Percentiles rank a stretch among this genome's conserved stretches.
These are phyloP conservation scores for Cassiopea xamachana DNA, from an alignment of 30 jellyfish, hydroid and myxozoan genomes.

Conservation along the genomic window DNA sequence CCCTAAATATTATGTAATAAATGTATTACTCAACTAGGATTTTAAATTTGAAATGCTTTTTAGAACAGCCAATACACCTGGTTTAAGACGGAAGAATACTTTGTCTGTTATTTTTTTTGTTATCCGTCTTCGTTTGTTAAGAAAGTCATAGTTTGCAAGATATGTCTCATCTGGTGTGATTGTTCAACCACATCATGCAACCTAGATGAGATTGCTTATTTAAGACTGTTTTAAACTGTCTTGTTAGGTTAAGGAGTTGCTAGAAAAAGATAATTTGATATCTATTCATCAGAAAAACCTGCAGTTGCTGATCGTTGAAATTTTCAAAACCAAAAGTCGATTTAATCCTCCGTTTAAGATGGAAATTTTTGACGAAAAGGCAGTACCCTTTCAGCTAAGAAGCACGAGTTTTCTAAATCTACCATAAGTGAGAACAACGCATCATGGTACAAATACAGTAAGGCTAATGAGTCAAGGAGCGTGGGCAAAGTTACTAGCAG, in stretches of 20 bases:
- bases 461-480: neutral
- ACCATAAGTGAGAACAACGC: neutral
- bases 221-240: neutral
- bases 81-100: too few relatives aligned
- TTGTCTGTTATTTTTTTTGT: too few relatives aligned
- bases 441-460: neutral
- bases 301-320: neutral
- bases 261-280: neutral
- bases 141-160: too few relatives aligned
- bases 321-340: neutral
- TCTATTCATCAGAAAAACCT: neutral
- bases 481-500: neutral
- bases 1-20: too few relatives aligned
- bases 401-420: neutral
- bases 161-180: too few relatives aligned
- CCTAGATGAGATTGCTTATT: too few relatives aligned
- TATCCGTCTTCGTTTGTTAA: too few relatives aligned
- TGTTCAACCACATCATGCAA: too few relatives aligned
- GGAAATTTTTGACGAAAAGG: neutral
- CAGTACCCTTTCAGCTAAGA: neutral
- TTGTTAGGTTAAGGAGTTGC: neutral
- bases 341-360: neutral
- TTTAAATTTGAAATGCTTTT: too few relatives aligned
- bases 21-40: too few relatives aligned
- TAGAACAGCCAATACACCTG: too few relatives aligned